A percentile compares a stretch with the other conserved stretches of the same genome.
Evolutionary conservation across 2,797 vertebrate genomes (phyloP).

Genomic region (Lemur catta): DNA sequence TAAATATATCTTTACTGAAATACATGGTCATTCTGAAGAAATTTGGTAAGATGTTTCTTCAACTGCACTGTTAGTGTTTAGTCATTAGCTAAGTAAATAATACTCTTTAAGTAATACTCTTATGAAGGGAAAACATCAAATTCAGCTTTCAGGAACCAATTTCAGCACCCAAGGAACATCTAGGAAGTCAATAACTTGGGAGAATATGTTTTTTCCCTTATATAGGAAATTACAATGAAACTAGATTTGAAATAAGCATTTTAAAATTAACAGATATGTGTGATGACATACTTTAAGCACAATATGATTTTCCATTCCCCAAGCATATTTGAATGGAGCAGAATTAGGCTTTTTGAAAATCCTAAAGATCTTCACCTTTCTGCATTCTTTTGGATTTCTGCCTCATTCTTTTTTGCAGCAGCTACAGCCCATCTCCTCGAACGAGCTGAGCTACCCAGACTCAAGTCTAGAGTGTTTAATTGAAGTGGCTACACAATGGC

Average conservation of each 20-base stretch:
- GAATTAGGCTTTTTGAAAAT: constrained; percentile 1
- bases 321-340: not conserved
- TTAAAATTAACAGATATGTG: constrained; percentile 15
- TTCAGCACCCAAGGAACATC: not conserved
- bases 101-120: not conserved
- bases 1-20: constrained; percentile 59
- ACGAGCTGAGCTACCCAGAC: not conserved
- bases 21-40: not conserved
- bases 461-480: not conserved
- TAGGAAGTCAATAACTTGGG: not conserved
- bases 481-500: not conserved
- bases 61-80: not conserved
- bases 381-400: not conserved
- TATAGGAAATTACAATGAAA: constrained; percentile 21
- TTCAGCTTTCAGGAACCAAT: not conserved
- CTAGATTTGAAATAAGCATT: constrained; percentile 41
- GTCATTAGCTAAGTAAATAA: constrained; percentile 19
- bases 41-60: not conserved
- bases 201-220: not conserved
- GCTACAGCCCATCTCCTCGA: not conserved
- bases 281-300: constrained; percentile 20
- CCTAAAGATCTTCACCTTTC: not conserved
- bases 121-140: not conserved
- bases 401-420: not conserved
- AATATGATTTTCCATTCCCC: not conserved